phyloP scores from a whole-genome alignment of 2,888 invertebrate species.

The Danaus chrysippus region DNA sequence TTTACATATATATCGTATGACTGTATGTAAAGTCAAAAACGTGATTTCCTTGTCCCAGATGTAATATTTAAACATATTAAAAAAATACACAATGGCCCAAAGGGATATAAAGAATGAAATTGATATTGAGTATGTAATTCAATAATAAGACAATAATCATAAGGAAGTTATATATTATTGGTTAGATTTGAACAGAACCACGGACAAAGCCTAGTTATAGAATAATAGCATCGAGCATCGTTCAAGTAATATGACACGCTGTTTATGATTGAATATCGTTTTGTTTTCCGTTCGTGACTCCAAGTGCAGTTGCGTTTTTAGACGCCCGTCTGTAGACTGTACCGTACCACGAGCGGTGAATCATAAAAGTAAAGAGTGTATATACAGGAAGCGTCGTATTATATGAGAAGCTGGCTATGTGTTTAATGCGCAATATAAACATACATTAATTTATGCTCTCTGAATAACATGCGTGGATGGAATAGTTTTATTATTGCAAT shows the following conservation, averaged over 20 bases:
- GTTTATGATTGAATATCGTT: conserved; percentile 20
- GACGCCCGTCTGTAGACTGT: conserved; percentile 7
- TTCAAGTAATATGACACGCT: not conserved
- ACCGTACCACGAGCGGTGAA: conserved; percentile 17
- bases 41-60: too few species aligned
- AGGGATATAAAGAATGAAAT: too few species aligned
- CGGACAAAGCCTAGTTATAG: too few species aligned
- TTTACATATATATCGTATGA: too few species aligned
- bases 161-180: too few species aligned
- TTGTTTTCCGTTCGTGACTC: conserved; percentile 29
- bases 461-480: not conserved
- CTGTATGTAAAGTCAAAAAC: too few species aligned
- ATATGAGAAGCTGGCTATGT: conserved; percentile 24
- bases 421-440: conserved; percentile 12
- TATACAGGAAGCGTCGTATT: conserved; percentile 33
- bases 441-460: too few species aligned
- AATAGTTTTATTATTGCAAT: not conserved
- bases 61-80: too few species aligned
- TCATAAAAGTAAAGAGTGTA: conserved; percentile 19
- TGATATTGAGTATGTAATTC: too few species aligned
- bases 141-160: too few species aligned
- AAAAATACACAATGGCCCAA: too few species aligned
- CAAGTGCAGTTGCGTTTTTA: conserved; percentile 17
- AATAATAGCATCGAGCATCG: not conserved
- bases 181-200: too few species aligned